Percentiles rank a stretch among this genome's conserved stretches.
phyloP scores from a whole-genome alignment of 2,797 vertebrate genomes.

The Rhodeus uyekii region DNA sequence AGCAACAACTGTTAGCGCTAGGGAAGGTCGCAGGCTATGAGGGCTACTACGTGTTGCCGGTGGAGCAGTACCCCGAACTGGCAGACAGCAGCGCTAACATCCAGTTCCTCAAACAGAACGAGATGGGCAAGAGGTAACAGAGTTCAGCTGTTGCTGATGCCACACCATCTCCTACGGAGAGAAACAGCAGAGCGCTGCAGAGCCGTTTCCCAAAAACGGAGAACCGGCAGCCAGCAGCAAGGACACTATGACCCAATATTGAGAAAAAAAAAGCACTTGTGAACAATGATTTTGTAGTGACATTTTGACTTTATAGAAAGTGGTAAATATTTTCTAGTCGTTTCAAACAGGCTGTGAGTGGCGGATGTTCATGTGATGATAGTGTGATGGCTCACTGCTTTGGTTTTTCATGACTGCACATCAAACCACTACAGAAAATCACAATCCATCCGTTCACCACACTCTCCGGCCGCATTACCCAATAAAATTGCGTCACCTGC shows the following conservation, averaged over 20 bases:
- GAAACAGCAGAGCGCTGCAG: slow-evolving; percentile 79
- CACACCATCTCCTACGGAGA: slow-evolving; percentile 83
- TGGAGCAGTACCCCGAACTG: slow-evolving; percentile 90
- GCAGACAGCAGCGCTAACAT: slow-evolving; percentile 92
- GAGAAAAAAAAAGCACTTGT: slow-evolving; percentile 68
- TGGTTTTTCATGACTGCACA: slow-evolving; percentile 41
- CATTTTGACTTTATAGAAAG: slow-evolving; percentile 57
- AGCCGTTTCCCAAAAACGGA: slow-evolving; percentile 71
- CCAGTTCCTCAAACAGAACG: slow-evolving; percentile 93
- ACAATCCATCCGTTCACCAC: slow-evolving; percentile 51
- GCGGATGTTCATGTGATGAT: slow-evolving; percentile 5
- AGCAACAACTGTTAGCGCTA: slow-evolving; percentile 84
- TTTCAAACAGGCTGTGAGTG: slow-evolving; percentile 38
- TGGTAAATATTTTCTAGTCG: slow-evolving; percentile 54
- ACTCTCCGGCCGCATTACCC: slow-evolving; percentile 70
- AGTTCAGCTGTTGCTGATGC: slow-evolving; percentile 57
- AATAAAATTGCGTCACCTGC: slow-evolving; percentile 36
- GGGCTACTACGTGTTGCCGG: slow-evolving; percentile 87
- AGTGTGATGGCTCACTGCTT: slow-evolving; percentile 38
- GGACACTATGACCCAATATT: slow-evolving; percentile 70
- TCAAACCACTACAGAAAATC: slow-evolving; percentile 32
- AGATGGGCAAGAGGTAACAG: slow-evolving; percentile 94
- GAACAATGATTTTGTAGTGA: slow-evolving; percentile 67
- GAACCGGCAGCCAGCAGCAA: slow-evolving; percentile 73
- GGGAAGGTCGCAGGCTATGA: slow-evolving; percentile 87